Conservation (phyloP, 1,140 invertebrate genomes). For the Ptiloglossa arizonensis region DNA sequence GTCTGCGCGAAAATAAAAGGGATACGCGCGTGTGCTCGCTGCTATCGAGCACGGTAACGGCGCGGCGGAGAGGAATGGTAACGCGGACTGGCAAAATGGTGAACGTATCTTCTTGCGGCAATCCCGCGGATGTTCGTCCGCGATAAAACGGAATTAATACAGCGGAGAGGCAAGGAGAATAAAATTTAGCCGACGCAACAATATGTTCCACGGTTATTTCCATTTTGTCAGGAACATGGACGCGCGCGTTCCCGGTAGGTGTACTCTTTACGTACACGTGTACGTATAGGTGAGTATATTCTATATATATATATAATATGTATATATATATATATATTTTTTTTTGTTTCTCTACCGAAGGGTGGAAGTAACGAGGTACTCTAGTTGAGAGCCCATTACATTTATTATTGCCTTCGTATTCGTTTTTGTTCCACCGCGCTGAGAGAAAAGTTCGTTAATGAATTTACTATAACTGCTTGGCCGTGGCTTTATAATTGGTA, state of each 20-base stretch:
- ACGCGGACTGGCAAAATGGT: neutral
- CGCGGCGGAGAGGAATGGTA: slow-evolving; percentile 3
- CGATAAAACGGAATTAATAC: slow-evolving; percentile 3
- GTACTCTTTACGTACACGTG: no score
- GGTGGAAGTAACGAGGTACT: slow-evolving; percentile 39
- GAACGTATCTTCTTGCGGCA: neutral
- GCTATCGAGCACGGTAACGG: neutral
- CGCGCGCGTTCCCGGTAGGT: no score
- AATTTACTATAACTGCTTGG: slow-evolving; percentile 50
- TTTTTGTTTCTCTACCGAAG: slow-evolving; percentile 9
- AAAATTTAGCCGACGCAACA: slow-evolving; percentile 6
- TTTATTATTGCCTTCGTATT: slow-evolving; percentile 46
- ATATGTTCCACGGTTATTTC: slow-evolving; percentile 11
- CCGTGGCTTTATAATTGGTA: slow-evolving; percentile 44
- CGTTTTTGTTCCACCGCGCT: slow-evolving; percentile 34
- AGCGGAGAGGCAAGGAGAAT: neutral
- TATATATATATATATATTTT: neutral
- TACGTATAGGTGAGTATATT: no score
- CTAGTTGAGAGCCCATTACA: slow-evolving; percentile 45
- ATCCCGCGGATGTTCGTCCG: neutral
- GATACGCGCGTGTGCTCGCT: neutral
- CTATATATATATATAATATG: neutral
- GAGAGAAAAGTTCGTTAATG: slow-evolving; percentile 50
- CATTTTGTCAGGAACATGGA: neutral
- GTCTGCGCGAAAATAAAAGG: neutral